phyloP scores from a whole-genome alignment of 2,797 vertebrate genomes.

The Mastacembelus armatus region DNA sequence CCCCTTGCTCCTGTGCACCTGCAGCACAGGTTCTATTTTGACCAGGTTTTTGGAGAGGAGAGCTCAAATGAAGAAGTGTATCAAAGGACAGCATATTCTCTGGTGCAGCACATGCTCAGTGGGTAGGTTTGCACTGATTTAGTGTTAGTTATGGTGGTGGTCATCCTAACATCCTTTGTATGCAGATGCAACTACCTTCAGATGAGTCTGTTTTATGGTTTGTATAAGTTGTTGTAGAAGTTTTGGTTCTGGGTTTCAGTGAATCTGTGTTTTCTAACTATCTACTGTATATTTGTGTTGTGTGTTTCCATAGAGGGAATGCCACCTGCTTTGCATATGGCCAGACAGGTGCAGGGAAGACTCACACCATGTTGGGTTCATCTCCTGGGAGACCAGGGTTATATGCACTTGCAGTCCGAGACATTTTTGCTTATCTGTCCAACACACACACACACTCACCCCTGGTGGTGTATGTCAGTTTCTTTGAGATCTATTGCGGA shows the following conservation, averaged over 20 bases:
- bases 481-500: slow-evolving; percentile 96
- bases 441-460: slow-evolving; percentile 41
- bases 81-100: slow-evolving; percentile 88
- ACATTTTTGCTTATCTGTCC: slow-evolving; percentile 88
- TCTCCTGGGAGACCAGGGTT: slow-evolving; percentile 85
- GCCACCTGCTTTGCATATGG: slow-evolving; percentile 94
- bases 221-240: not conserved
- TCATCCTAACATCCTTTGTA: not conserved
- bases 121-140: slow-evolving; percentile 80
- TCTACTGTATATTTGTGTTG: slow-evolving; percentile 28
- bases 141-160: not conserved
- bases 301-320: slow-evolving; percentile 83
- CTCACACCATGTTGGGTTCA: slow-evolving; percentile 93
- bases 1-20: slow-evolving; percentile 59
- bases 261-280: not conserved
- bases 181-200: not conserved
- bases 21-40: slow-evolving; percentile 94
- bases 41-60: slow-evolving; percentile 91
- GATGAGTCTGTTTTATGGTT: not conserved
- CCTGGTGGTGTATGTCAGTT: slow-evolving; percentile 88
- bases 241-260: not conserved
- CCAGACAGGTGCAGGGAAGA: slow-evolving; percentile 95
- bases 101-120: slow-evolving; percentile 92
- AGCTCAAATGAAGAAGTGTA: slow-evolving; percentile 91
- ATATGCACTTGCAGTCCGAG: slow-evolving; percentile 88